Base-by-base conservation (phyloP, 2,888 invertebrate genomes). In the Spisula subtruncata region DNA sequence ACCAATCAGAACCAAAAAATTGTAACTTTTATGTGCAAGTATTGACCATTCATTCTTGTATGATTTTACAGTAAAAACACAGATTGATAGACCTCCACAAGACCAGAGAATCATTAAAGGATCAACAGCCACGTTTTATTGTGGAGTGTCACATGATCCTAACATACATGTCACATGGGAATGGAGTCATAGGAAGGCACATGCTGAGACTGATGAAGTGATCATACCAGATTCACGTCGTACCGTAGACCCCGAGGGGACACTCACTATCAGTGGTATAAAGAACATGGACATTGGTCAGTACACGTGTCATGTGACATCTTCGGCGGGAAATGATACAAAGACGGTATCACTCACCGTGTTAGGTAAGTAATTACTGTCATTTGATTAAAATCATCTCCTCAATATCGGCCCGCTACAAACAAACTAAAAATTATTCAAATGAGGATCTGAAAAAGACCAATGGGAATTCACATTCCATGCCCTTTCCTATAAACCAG, bases 321-420 rank as follows among this genome's bases (percentile, higher is more conserved):
- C 99, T 83, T 98, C 98, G 29, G 99, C 99, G 66, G 99, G 99
- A 87, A 99, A 99, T 97, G 99, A 99, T 97, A 98, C 98, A 35
- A 98, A 99, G 81, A 98, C 98, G 60, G 99, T 99, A 0, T 97
- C 98, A 81, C 97, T 98, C 81, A 98, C 98, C 95, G 98, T 99
- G 94, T 99, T 99, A 95, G 97, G 97, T 97, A 94, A 92, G 95
- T 91, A 60, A 54, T 51, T 51, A 51, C 51, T 16, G 4, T 8
- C 2, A 41, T 8, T 41, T 41, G 41, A 41, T 41, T 41, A 5
- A 41, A 41, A 8, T 41, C 41, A 41, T 41, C 41, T 41, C 41
- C 41, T 41, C 41, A 5, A 41, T 41, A 41, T 41, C 2, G 41
- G 8, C 41, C 41, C 41, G 8, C 41, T 41, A 41, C 41, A 8